Evolutionary conservation across 1,140 invertebrate genomes (phyloP), one percentile per base, ranked within the genome.

Genomic region (Zaprionus capensis): DNA sequence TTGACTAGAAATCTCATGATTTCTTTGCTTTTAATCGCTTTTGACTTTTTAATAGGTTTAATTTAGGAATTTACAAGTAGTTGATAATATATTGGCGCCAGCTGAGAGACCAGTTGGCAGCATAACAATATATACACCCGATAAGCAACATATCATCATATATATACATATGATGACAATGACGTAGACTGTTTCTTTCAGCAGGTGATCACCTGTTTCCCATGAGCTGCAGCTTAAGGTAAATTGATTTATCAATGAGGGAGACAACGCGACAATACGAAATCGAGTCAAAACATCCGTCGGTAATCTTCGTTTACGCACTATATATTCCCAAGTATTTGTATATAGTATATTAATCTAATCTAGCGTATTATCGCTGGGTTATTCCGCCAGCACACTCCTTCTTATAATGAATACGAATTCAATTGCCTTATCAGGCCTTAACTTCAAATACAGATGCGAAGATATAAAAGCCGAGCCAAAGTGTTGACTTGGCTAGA

Each of bases 181-280:
- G 20, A 51, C 46, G 20, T 14, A 51, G 9, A 7, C 17, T 46
- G 6, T 17, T 46, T 49, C n/a, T 49, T 9, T 9, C 7, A 22
- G 17, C 51, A 55, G 24, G 11, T 56, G 53, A 56, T 24, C 53
- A 7, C 36, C 14, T 38, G 12, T 28, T 56, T 56, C 26, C 5
- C 17, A 38, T 41, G 51, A 44, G 31, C 41, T 11, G 2, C 2
- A n/a, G 41, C 41, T n/a, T 7, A 44, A 7, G 15, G 1, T 9
- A 7, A 20, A 66, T 55, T 72, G 64, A 73, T 73, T 73, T 61
- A 73, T 55, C 56, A 73, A 55, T 73, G 26, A 15, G 22, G 14
- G 11, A 34, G 24, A 44, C 5, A 46, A 24, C 5, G 24, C 24
- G 0, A 26, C 4, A 26, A 26, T 26, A 61, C 26, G 14, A 38